A percentile compares a stretch with the other conserved stretches of the same genome.
Evolutionary conservation across 2,113 vertebrate genomes (phyloP).

Genomic region (Microtus montanus): DNA sequence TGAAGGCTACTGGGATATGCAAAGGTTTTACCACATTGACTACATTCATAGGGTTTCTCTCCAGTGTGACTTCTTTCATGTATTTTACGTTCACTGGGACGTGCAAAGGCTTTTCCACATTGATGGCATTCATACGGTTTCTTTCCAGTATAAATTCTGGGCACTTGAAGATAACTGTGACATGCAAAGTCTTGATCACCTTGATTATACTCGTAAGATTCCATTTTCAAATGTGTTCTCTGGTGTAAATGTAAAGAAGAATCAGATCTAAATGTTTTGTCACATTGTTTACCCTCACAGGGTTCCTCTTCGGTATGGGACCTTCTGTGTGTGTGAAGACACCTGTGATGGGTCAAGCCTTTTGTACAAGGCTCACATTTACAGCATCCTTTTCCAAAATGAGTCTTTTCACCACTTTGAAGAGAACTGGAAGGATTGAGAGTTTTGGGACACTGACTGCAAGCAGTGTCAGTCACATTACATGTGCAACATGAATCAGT

Average conservation of each 20-base stretch:
- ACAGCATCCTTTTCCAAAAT: not conserved
- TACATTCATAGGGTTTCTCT: not conserved
- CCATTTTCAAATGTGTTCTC: not conserved
- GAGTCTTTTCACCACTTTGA: not conserved
- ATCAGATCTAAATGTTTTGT: not conserved
- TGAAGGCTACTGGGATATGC: not conserved
- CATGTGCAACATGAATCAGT: not conserved
- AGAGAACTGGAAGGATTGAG: not conserved
- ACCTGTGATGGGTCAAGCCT: not conserved
- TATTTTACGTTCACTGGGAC: not conserved
- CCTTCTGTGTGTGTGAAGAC: not conserved
- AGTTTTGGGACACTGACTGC: not conserved
- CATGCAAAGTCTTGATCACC: not conserved
- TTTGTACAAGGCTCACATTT: not conserved
- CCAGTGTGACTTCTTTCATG: not conserved
- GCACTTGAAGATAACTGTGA: not conserved
- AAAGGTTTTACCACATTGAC: not conserved
- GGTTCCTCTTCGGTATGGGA: not conserved
- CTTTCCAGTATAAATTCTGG: not conserved
- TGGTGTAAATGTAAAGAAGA: not conserved
- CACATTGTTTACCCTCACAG: not conserved
- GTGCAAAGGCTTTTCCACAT: not conserved
- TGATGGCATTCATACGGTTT: not conserved
- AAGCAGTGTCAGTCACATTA: not conserved
- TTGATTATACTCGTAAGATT: not conserved